Evolutionary conservation across 2,797 vertebrate species (phyloP).

Genomic region (Phyllotis vaccarum): DNA sequence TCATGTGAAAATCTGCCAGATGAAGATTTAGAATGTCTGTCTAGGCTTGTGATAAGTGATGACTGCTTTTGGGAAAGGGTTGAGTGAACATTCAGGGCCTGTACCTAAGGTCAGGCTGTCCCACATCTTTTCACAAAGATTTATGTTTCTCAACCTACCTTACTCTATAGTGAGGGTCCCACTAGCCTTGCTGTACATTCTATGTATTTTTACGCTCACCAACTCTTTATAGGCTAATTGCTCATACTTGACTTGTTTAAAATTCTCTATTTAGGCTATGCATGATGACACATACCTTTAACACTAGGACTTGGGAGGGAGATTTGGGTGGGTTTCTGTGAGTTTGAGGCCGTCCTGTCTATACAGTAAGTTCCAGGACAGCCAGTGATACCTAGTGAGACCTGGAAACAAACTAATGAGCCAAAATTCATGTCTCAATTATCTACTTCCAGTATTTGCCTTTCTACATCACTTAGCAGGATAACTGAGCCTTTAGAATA

Average conservation of each 20-base stretch:
- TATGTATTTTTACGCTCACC: background rate
- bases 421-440: background rate
- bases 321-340: background rate
- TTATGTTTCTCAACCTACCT: background rate
- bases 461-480: background rate
- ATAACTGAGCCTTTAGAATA: background rate
- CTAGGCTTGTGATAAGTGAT: background rate
- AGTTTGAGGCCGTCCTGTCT: background rate
- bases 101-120: too few species aligned
- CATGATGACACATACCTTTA: background rate
- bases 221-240: background rate
- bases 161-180: background rate
- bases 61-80: background rate
- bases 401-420: background rate
- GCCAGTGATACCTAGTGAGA: background rate
- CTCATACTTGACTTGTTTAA: background rate
- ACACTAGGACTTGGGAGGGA: background rate
- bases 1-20: background rate
- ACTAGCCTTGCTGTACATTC: background rate
- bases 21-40: background rate
- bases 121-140: background rate
- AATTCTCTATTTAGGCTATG: background rate
- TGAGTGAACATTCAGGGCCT: too few species aligned
- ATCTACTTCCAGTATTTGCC: background rate
- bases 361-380: background rate